These are phyloP conservation scores for Ataeniobius toweri DNA, from an alignment of 2,797 vertebrate species.

Conservation along the genomic window DNA sequence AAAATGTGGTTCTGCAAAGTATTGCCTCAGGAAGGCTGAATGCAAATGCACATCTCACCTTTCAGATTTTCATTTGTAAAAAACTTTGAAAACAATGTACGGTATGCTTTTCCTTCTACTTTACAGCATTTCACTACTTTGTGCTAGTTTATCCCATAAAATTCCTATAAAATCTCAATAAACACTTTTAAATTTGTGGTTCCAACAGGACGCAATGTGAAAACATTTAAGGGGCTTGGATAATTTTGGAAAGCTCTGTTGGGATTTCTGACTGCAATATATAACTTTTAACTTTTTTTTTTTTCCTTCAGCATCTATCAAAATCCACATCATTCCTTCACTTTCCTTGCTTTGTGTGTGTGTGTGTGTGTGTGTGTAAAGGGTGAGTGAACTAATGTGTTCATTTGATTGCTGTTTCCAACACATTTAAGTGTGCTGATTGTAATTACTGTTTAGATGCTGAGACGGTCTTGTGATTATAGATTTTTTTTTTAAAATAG, in stretches of 20 bases:
- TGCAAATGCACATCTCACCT: background rate
- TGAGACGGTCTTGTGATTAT: slow-evolving; percentile 18
- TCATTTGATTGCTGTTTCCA: slow-evolving; percentile 57
- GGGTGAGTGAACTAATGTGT: slow-evolving; percentile 26
- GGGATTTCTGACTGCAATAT: background rate
- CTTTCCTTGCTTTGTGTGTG: slow-evolving; percentile 13
- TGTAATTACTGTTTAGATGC: slow-evolving; percentile 51
- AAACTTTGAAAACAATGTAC: background rate
- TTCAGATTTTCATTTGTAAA: background rate
- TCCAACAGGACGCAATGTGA: background rate
- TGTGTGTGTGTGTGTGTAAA: slow-evolving; percentile 11
- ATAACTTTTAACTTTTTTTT: background rate
- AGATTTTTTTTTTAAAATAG: slow-evolving; percentile 11
- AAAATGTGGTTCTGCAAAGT: background rate
- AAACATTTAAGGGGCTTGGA: background rate
- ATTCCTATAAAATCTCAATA: background rate
- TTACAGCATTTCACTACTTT: background rate
- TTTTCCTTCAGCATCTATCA: slow-evolving; percentile 7
- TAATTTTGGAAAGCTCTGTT: background rate
- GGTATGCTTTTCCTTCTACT: background rate
- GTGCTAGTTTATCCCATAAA: background rate
- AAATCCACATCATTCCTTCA: slow-evolving; percentile 22
- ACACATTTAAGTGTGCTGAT: slow-evolving; percentile 34
- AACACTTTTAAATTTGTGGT: too few relatives aligned
- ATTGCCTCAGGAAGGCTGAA: background rate